Evolutionary conservation across 1,140 invertebrate species (phyloP).

Genomic region (Heterodera carotae): DNA sequence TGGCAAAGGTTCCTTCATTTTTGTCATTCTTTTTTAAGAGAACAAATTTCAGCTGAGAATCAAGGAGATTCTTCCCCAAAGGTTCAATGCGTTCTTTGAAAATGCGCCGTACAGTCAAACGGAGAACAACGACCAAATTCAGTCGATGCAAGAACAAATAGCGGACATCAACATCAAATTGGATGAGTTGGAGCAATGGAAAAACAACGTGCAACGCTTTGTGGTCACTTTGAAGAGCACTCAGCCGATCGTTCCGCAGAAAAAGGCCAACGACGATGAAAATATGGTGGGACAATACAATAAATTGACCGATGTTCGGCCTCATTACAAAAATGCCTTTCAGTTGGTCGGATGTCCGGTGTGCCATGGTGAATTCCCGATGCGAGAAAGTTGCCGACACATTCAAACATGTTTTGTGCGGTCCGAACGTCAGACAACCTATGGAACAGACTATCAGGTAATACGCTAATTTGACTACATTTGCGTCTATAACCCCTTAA

Average conservation of each 20-base stretch:
- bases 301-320: no score
- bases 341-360: constrained; percentile 49
- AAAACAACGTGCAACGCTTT: constrained; percentile 24
- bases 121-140: constrained; percentile 24
- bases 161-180: constrained; percentile 27
- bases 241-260: not conserved
- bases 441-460: constrained; percentile 74
- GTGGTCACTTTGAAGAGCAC: constrained; percentile 12
- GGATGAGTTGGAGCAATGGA: constrained; percentile 36
- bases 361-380: constrained; percentile 44
- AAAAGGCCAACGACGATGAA: constrained; percentile 26
- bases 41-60: constrained; percentile 27
- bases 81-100: constrained; percentile 29
- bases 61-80: constrained; percentile 34
- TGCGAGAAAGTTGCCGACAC: constrained; percentile 49
- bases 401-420: constrained; percentile 70
- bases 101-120: constrained; percentile 23
- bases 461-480: no score
- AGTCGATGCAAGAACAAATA: constrained; percentile 24
- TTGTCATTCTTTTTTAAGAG: constrained; percentile 2
- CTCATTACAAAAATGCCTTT: constrained; percentile 22
- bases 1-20: constrained; percentile 72
- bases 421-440: constrained; percentile 93
- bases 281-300: constrained; percentile 27
- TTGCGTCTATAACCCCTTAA: no score